Evolutionary conservation across 2,113 vertebrate genomes (phyloP), one percentile per base, ranked within the genome.

Genomic region (Epinephelus lanceolatus): DNA sequence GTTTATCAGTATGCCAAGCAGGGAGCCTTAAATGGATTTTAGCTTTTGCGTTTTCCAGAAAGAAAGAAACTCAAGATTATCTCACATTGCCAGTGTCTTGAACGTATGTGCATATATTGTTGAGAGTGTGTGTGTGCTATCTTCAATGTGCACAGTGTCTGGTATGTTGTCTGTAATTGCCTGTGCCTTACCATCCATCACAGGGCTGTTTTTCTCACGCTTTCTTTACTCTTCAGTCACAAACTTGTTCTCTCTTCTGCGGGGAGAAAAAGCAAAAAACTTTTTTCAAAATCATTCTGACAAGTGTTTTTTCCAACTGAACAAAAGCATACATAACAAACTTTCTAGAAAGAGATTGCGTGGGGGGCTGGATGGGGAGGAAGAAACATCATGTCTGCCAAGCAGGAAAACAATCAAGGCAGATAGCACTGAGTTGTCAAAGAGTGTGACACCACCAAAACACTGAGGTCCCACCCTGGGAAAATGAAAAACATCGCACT

Each of bases 321-420:
- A 87, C 65, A 56, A 87, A 89, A 78, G 75, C 73, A 88, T 86
- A 72, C 78, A 92, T 85, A 92, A 88, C 74, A 91, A 90, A 91
- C 84, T 92, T 92, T 93, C 75, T 84, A 86, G 87, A 89, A 87
- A 86, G 79, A 76, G 83, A 70, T 79, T 85, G 88, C 19, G 84
- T 88, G 79, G 84, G 88, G 76, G 61, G 66, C 49, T 73, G 65
- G 45, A 81, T 78, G 74, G 76, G 86, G 81, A 71, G 70, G 45
- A 76, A 84, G 73, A 88, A 83, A 87, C 81, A 88, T 91, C 83
- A 82, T 84, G 89, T 88, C 91, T 93, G 88, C 85, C 88, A 90
- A 90, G 80, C 83, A 88, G 70, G 72, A 84, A 91, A 90, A 90
- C 91, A 91, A 92, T 91, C 81, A 88, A 90, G 85, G 82, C 77